phyloP scores from a whole-genome alignment of 1,140 invertebrate species.

The Chionoecetes opilio region DNA sequence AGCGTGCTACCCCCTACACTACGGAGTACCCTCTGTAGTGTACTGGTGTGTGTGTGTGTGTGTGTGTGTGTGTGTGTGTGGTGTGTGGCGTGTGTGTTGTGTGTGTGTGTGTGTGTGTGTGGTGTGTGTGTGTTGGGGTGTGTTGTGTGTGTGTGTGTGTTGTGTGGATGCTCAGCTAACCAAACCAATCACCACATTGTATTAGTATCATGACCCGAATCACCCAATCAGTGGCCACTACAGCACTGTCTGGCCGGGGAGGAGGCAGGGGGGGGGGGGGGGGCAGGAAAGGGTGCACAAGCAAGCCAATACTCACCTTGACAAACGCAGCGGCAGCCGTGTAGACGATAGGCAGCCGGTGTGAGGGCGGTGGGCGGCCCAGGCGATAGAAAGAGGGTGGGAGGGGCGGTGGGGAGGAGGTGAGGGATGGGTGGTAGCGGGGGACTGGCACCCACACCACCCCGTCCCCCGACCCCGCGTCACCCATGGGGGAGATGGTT shows the following conservation, averaged over 20 bases:
- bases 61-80: too few species aligned
- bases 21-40: too few species aligned
- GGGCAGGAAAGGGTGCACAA: neutral
- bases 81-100: too few species aligned
- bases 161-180: too few species aligned
- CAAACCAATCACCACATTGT: too few species aligned
- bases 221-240: too few species aligned
- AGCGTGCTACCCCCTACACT: too few species aligned
- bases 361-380: slow-evolving; percentile 74
- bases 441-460: slow-evolving; percentile 73
- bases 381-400: slow-evolving; percentile 76
- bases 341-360: slow-evolving; percentile 73
- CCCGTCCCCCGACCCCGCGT: neutral
- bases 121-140: too few species aligned
- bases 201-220: too few species aligned
- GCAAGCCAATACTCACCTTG: slow-evolving; percentile 68
- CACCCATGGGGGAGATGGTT: slow-evolving; percentile 47
- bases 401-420: slow-evolving; percentile 72
- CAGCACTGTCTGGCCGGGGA: neutral
- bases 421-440: slow-evolving; percentile 65
- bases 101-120: too few species aligned
- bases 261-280: slow-evolving; percentile 37
- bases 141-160: too few species aligned
- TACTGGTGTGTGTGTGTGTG: too few species aligned
- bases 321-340: slow-evolving; percentile 16